These are phyloP conservation scores for Cherax quadricarinatus DNA, from an alignment of 1,140 invertebrate species.

Conservation along the genomic window DNA sequence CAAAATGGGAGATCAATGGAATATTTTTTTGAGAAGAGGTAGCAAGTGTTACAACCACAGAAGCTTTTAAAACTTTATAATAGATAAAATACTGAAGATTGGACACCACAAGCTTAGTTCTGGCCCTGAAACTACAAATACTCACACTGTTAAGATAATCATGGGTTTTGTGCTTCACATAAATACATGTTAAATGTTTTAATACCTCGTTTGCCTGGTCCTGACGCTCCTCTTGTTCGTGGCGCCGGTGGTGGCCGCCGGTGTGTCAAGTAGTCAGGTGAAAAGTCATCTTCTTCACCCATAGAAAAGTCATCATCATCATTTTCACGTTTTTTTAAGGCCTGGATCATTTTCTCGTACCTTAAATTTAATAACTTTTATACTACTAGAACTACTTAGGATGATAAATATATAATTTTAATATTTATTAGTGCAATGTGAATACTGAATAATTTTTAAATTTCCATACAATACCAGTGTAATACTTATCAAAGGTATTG, in stretches of 20 bases:
- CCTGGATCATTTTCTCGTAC: conserved; percentile 66
- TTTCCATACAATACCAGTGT: too few species aligned
- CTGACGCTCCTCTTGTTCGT: conserved; percentile 39
- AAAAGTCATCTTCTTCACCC: conserved; percentile 57
- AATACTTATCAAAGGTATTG: too few species aligned
- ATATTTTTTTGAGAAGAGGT: too few species aligned
- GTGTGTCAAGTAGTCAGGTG: conserved; percentile 58
- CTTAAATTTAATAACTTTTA: background rate
- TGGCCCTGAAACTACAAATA: too few species aligned
- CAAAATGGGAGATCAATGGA: too few species aligned
- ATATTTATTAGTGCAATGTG: too few species aligned
- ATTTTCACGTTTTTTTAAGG: conserved; percentile 47
- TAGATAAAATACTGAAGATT: background rate
- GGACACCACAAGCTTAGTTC: too few species aligned
- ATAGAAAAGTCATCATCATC: conserved; percentile 61
- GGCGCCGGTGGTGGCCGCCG: conserved; percentile 47
- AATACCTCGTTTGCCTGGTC: conserved; percentile 55
- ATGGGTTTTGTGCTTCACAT: background rate
- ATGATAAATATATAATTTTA: too few species aligned
- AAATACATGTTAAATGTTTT: background rate
- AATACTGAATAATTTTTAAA: too few species aligned
- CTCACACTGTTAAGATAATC: too few species aligned
- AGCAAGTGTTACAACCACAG: too few species aligned
- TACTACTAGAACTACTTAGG: background rate
- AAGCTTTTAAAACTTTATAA: too few species aligned